Percentiles rank a stretch among this genome's conserved stretches.
phyloP scores from a whole-genome alignment of 2,113 vertebrate genomes.

The Myotis yumanensis region DNA sequence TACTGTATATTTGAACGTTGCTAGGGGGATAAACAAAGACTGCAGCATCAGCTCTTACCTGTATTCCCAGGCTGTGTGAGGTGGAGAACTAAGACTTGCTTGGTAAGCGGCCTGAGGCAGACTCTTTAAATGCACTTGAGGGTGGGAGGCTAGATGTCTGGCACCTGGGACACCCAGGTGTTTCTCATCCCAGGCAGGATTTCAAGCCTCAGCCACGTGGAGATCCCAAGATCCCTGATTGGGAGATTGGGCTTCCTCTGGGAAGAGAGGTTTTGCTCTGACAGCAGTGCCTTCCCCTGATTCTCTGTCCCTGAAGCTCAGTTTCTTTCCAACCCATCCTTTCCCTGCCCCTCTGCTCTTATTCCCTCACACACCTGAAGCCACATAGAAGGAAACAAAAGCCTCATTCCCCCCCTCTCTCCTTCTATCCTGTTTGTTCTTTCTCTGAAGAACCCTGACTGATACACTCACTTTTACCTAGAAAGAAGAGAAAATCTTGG shows the following conservation, averaged over 20 bases:
- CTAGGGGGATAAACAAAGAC: background rate
- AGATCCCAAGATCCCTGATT: background rate
- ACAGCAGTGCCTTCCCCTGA: background rate
- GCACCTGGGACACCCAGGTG: background rate
- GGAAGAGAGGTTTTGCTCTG: background rate
- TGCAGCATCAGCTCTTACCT: background rate
- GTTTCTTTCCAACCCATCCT: background rate
- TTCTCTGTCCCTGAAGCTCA: background rate
- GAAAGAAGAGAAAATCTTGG: background rate
- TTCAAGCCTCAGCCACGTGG: fast-evolving
- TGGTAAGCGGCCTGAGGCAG: background rate
- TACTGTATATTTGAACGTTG: background rate
- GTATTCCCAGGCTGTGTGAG: background rate
- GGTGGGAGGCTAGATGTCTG: background rate
- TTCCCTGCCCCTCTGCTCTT: fast-evolving
- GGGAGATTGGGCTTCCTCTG: background rate
- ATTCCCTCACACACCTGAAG: background rate
- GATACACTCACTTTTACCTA: background rate
- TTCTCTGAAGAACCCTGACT: background rate
- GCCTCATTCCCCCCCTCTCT: no score
- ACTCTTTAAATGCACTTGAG: background rate
- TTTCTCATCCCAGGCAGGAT: background rate
- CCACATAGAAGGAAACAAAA: background rate
- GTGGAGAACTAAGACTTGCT: fast-evolving
- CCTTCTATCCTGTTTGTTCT: background rate